Evolutionary conservation across 2,888 invertebrate species (phyloP).

Genomic region (Tuta absoluta): DNA sequence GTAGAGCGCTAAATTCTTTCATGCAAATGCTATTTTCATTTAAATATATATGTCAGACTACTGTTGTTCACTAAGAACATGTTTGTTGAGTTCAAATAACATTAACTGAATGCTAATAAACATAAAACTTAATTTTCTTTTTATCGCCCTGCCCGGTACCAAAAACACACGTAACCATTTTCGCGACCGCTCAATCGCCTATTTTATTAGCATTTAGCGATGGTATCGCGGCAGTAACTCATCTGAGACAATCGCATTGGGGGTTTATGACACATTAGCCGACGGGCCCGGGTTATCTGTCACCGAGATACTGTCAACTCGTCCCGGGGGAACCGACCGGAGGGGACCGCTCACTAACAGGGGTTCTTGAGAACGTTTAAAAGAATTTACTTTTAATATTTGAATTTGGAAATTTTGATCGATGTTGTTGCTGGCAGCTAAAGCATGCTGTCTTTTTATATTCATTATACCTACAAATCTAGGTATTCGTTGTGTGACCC

Average conservation of each 20-base stretch:
- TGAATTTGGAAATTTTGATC: conserved; percentile 16
- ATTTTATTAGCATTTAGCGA: conserved; percentile 56
- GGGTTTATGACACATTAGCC: conserved; percentile 77
- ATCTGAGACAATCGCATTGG: conserved; percentile 68
- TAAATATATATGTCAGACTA: neutral
- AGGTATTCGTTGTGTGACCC: too few species aligned
- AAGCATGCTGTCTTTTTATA: too few species aligned
- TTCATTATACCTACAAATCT: too few species aligned
- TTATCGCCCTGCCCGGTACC: neutral
- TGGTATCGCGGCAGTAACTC: conserved; percentile 57
- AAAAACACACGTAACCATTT: conserved; percentile 17
- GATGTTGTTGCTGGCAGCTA: neutral
- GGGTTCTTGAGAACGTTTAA: conserved; percentile 19
- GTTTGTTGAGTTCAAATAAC: neutral
- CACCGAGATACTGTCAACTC: conserved; percentile 73
- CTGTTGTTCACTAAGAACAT: neutral
- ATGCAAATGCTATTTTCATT: neutral
- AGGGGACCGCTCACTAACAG: conserved; percentile 39
- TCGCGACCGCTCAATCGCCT: conserved; percentile 29
- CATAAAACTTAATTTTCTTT: neutral
- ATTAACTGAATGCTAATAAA: neutral
- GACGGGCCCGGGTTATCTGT: conserved; percentile 61
- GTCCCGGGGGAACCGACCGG: conserved; percentile 56
- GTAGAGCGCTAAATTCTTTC: neutral
- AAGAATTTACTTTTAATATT: conserved; percentile 22